A percentile compares a stretch with the other conserved stretches of the same genome.
Conservation (phyloP, 2,888 invertebrate genomes). For the Steinernema hermaphroditum region DNA sequence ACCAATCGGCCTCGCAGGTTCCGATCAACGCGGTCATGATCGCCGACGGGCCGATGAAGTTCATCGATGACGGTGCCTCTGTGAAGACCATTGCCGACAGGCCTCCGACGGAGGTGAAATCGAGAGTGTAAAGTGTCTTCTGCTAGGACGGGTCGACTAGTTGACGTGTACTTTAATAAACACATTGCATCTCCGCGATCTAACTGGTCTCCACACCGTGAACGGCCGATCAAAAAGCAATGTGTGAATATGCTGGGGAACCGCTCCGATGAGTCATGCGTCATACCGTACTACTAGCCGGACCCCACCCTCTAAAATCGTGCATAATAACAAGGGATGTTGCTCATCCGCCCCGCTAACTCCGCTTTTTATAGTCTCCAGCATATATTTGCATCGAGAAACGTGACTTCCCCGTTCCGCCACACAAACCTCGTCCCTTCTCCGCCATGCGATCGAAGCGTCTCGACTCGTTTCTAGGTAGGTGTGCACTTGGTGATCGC, state of each 20-base stretch:
- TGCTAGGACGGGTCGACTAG: background rate
- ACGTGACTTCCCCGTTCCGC: background rate
- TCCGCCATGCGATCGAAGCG: background rate
- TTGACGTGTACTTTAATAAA: background rate
- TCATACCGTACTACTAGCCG: no score
- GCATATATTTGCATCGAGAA: slow-evolving; percentile 12
- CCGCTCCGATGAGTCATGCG: no score
- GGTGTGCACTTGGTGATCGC: no score
- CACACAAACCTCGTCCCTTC: background rate
- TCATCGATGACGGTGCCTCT: slow-evolving; percentile 5
- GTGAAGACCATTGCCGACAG: background rate
- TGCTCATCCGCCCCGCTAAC: background rate
- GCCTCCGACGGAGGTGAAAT: background rate
- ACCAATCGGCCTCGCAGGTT: background rate
- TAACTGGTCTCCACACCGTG: no score
- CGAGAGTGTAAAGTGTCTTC: background rate
- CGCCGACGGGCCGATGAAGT: background rate
- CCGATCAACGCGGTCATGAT: background rate
- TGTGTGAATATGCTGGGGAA: no score
- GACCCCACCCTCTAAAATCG: no score
- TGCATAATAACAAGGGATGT: background rate
- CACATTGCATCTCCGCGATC: no score
- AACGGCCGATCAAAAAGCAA: no score
- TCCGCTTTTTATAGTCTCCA: slow-evolving; percentile 19
- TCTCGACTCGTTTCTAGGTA: background rate